Percentiles rank a stretch among this genome's conserved stretches.
These are phyloP conservation scores for Siniperca knerii DNA, from an alignment of 2,113 vertebrate species.

Conservation along the genomic window DNA sequence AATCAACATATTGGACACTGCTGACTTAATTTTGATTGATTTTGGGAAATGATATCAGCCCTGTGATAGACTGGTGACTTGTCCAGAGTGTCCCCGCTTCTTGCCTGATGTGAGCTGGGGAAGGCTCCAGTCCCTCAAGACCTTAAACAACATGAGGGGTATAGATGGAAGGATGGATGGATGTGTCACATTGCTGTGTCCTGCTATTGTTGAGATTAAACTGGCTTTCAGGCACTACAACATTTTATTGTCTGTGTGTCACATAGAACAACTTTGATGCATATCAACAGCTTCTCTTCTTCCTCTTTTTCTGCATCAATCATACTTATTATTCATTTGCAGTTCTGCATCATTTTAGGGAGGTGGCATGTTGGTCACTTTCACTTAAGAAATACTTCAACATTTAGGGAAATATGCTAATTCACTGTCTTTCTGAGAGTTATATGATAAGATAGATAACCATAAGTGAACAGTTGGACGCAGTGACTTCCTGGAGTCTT, in stretches of 20 bases:
- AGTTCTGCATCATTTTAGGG: background rate
- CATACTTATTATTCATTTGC: slow-evolving; percentile 4
- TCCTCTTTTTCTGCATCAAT: slow-evolving; percentile 8
- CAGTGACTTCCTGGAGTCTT: background rate
- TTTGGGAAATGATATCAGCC: no score
- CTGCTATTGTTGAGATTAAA: background rate
- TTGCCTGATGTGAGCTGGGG: no score
- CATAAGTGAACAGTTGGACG: background rate
- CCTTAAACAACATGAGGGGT: background rate
- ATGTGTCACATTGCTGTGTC: slow-evolving; percentile 2
- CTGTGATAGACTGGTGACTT: no score
- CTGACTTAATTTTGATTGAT: no score
- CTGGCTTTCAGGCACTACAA: background rate
- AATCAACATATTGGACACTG: background rate
- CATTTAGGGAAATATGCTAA: background rate
- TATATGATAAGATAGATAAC: background rate
- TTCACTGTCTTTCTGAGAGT: background rate
- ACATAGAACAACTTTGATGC: background rate
- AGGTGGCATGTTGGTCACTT: background rate
- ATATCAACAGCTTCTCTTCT: background rate
- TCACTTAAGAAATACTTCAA: background rate
- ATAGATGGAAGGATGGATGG: background rate
- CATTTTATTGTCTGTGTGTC: background rate
- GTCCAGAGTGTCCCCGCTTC: no score
- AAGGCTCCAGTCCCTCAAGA: background rate